Conservation (phyloP, 2,888 invertebrate species). For the Agrochola lychnidis region DNA sequence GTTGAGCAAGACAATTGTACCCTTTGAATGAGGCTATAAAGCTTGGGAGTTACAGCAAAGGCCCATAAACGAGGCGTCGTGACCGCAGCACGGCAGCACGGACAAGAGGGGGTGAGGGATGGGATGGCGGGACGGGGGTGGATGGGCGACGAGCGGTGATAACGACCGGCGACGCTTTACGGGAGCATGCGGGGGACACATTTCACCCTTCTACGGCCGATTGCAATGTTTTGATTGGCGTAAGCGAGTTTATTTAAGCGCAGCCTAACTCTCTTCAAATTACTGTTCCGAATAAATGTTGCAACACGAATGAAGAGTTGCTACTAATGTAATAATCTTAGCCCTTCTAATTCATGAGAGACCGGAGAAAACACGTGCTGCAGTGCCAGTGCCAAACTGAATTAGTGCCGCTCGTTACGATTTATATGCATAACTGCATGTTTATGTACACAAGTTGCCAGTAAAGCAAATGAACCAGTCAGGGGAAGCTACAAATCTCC, state of each 20-base stretch:
- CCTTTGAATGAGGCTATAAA: conserved; percentile 48
- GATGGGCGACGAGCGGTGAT: conserved; percentile 43
- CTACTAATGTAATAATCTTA: conserved; percentile 8
- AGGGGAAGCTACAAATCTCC: neutral
- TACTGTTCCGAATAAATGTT: neutral
- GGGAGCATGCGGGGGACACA: conserved; percentile 49
- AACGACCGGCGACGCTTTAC: conserved; percentile 55
- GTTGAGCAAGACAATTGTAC: conserved; percentile 25
- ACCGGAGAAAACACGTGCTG: conserved; percentile 14
- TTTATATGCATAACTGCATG: conserved; percentile 8
- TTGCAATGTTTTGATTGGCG: conserved; percentile 34
- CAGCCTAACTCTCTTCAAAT: neutral
- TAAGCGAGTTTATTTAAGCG: neutral
- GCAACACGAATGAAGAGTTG: neutral
- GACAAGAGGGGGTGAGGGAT: conserved; percentile 19
- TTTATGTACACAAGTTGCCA: conserved; percentile 11
- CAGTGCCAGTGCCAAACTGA: conserved; percentile 4
- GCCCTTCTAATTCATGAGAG: neutral
- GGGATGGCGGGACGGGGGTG: conserved; percentile 18
- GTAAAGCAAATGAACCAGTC: neutral
- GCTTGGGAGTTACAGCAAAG: conserved; percentile 38
- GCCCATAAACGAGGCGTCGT: conserved; percentile 47
- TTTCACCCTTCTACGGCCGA: conserved; percentile 65
- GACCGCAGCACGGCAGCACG: conserved; percentile 53
- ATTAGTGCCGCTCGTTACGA: neutral